Evolutionary conservation across 1,140 invertebrate genomes (phyloP).

Genomic region (Dryas iulia): DNA sequence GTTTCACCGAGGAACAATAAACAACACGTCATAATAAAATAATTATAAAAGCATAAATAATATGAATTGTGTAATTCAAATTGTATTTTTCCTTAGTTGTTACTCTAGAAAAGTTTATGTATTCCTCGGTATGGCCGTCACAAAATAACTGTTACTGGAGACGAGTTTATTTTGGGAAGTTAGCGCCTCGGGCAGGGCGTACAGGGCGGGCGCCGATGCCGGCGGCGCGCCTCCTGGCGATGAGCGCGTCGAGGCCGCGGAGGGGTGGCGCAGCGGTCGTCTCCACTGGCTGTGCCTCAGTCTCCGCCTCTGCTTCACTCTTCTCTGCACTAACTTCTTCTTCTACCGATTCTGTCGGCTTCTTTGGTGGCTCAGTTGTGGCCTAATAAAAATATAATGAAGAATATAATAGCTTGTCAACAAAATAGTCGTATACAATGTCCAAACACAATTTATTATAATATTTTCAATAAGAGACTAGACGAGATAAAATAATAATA

Average conservation of each 20-base stretch:
- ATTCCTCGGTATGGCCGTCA: slow-evolving; percentile 16
- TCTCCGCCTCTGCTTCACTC: slow-evolving; percentile 57
- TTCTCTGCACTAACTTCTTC: slow-evolving; percentile 62
- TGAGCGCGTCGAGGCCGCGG: slow-evolving; percentile 61
- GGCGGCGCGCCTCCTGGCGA: slow-evolving; percentile 58
- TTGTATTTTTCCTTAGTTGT: neutral
- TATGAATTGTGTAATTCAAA: neutral
- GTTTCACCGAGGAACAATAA: slow-evolving; percentile 19
- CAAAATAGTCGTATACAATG: too few species aligned
- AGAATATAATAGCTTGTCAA: too few species aligned
- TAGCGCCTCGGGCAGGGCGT: slow-evolving; percentile 49
- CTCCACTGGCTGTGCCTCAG: slow-evolving; percentile 45
- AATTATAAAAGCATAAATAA: neutral
- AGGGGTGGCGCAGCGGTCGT: slow-evolving; percentile 64
- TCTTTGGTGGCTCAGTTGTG: slow-evolving; percentile 65
- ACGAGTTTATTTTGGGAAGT: slow-evolving; percentile 37
- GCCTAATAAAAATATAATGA: slow-evolving; percentile 41
- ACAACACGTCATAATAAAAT: neutral
- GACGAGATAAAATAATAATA: slow-evolving; percentile 25
- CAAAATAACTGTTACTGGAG: slow-evolving; percentile 18
- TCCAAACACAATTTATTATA: too few species aligned
- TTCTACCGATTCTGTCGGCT: slow-evolving; percentile 55
- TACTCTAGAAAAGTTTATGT: neutral
- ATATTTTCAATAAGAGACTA: neutral
- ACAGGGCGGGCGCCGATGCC: slow-evolving; percentile 53